phyloP scores from a whole-genome alignment of 2,797 vertebrate genomes.

The Rhynchonycteris naso region DNA sequence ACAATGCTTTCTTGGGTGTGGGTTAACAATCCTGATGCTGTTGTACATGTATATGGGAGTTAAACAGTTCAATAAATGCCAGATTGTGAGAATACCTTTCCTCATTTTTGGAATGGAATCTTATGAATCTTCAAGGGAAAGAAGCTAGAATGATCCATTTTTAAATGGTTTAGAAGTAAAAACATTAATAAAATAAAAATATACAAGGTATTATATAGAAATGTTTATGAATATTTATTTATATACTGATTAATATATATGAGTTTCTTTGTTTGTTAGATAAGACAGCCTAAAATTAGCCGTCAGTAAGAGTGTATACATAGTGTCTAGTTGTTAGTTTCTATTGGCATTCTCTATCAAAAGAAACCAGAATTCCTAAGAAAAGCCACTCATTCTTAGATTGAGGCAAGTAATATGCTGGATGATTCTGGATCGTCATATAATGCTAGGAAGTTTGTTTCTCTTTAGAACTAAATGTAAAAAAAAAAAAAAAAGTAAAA shows the following conservation, averaged over 20 bases:
- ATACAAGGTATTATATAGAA: neutral
- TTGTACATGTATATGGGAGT: neutral
- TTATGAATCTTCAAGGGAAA: neutral
- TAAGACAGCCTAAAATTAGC: neutral
- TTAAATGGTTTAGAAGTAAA: neutral
- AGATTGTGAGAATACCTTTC: neutral
- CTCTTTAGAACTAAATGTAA: neutral
- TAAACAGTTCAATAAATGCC: neutral
- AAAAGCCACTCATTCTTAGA: neutral
- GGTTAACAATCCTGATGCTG: neutral
- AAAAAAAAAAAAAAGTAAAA: neutral
- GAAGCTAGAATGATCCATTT: neutral
- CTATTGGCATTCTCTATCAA: neutral
- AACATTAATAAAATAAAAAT: neutral
- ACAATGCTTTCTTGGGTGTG: neutral
- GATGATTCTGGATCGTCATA: neutral
- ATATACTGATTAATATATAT: neutral
- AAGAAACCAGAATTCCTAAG: neutral
- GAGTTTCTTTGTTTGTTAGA: neutral
- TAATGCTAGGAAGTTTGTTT: neutral
- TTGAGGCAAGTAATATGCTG: neutral
- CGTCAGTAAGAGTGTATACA: neutral
- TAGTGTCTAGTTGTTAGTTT: neutral
- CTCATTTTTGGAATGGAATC: neutral
- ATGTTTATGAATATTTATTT: neutral